phyloP scores from a whole-genome alignment of 2,888 invertebrate species.

The Entomobrya multifasciata region DNA sequence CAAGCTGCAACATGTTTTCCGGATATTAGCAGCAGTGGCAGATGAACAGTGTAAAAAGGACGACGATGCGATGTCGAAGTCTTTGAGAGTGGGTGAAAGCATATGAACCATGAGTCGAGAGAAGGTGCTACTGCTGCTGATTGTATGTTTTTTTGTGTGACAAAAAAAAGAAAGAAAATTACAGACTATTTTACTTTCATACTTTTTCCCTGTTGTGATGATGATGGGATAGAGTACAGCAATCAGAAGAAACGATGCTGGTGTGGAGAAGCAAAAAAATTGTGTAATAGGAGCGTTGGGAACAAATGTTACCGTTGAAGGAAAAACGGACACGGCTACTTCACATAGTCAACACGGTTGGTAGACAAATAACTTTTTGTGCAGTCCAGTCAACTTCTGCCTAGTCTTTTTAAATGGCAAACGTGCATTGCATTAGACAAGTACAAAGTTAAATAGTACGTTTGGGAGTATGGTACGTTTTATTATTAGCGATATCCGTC shows the following conservation, averaged over 20 bases:
- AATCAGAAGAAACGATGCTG: neutral
- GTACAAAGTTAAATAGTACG: neutral
- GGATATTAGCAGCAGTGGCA: neutral
- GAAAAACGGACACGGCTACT: neutral
- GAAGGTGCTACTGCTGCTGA: no score
- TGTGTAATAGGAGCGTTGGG: neutral
- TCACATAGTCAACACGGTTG: neutral
- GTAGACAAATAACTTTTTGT: neutral
- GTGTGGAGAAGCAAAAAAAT: neutral
- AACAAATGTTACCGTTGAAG: neutral
- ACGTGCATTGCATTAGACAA: neutral
- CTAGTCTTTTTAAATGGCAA: neutral
- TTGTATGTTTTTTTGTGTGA: no score
- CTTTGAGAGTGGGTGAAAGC: no score
- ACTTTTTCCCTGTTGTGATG: no score
- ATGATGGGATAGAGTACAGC: no score
- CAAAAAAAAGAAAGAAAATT: neutral
- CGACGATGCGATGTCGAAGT: no score
- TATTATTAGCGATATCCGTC: constrained; percentile 15
- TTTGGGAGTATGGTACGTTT: constrained; percentile 3
- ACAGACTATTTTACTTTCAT: constrained; percentile 1
- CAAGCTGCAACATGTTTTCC: neutral
- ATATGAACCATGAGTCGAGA: no score
- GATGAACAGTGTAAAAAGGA: no score
- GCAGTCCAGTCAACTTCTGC: neutral